Conservation (phyloP, 2,113 vertebrate species). For the Propithecus coquereli region DNA sequence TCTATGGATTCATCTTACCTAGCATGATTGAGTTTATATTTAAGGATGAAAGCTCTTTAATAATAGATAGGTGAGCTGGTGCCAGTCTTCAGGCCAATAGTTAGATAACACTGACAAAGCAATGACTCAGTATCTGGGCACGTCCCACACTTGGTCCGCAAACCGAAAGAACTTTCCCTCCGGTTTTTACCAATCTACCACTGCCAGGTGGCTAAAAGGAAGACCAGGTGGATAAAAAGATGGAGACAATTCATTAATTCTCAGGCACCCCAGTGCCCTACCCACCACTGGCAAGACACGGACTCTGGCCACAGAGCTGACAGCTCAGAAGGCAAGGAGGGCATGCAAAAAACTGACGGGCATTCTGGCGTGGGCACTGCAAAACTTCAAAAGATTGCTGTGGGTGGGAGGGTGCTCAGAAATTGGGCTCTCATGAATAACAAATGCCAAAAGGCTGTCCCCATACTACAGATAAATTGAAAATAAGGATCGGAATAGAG, state of each 20-base stretch:
- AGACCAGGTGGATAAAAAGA: neutral
- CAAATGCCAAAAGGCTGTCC: neutral
- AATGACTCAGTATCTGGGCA: neutral
- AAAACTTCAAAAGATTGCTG: neutral
- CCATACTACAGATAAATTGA: neutral
- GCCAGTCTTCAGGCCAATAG: neutral
- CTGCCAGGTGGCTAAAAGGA: neutral
- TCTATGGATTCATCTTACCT: neutral
- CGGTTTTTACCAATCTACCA: neutral
- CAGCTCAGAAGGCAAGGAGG: neutral
- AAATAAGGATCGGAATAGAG: neutral
- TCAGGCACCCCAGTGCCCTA: neutral
- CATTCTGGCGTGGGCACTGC: neutral
- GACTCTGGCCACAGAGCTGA: neutral
- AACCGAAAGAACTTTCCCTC: neutral
- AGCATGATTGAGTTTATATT: neutral
- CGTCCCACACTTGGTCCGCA: neutral
- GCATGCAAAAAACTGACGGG: neutral
- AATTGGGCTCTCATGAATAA: neutral
- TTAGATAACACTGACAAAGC: neutral
- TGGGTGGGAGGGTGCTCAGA: neutral
- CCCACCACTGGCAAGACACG: neutral
- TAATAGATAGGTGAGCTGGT: neutral
- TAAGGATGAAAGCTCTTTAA: neutral
- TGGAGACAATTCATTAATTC: neutral